Evolutionary conservation across 1,140 invertebrate species (phyloP).

Genomic region (Lanistes nyassanus): DNA sequence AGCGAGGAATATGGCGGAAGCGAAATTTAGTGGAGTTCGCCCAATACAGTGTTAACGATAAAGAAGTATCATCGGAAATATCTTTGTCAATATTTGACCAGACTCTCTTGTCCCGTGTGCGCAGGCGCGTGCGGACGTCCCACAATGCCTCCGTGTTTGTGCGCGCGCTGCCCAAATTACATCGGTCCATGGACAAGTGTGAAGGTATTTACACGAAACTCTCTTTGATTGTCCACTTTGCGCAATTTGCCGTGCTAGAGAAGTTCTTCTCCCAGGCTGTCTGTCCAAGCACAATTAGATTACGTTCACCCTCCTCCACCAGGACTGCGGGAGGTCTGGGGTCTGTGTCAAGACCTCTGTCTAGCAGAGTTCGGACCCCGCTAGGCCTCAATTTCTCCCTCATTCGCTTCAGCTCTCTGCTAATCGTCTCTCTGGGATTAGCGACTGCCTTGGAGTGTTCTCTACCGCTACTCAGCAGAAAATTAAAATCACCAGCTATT

Average conservation of each 20-base stretch:
- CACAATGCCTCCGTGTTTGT: slow-evolving; percentile 10
- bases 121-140: background rate
- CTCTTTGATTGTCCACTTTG: slow-evolving; percentile 9
- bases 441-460: background rate
- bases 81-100: slow-evolving; percentile 15
- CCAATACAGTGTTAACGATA: background rate
- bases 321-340: background rate
- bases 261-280: background rate
- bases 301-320: background rate
- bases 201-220: slow-evolving; percentile 8
- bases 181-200: slow-evolving; percentile 11
- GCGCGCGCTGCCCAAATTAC: slow-evolving; percentile 12
- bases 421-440: slow-evolving; percentile 14
- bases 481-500: slow-evolving; percentile 16
- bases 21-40: background rate
- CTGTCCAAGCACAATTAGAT: background rate
- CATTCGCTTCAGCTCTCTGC: background rate
- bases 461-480: background rate
- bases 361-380: background rate
- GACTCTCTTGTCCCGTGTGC: slow-evolving; percentile 1
- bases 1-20: background rate
- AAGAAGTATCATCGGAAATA: slow-evolving; percentile 13
- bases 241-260: background rate
- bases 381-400: slow-evolving; percentile 8
- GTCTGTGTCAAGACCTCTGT: slow-evolving; percentile 6